Evolutionary conservation across 1,140 invertebrate species (phyloP).

Genomic region (Drosophila pseudoananassae): DNA sequence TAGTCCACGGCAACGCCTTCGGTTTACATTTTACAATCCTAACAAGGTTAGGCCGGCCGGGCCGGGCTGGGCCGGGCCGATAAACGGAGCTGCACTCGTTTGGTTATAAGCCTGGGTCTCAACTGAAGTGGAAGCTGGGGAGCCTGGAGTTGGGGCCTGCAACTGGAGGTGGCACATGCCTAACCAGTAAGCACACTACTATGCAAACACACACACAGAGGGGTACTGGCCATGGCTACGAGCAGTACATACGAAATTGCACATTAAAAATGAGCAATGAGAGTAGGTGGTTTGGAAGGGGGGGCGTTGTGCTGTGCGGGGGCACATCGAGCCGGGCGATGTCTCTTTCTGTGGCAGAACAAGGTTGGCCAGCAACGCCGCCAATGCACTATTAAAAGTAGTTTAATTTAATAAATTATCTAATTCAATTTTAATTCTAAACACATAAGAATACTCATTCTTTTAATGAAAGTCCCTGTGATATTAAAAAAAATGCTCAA

Average conservation of each 20-base stretch:
- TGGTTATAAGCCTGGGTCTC: slow-evolving; percentile 23
- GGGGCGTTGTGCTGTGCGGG: not conserved
- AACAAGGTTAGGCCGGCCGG: slow-evolving; percentile 71
- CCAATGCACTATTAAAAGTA: not conserved
- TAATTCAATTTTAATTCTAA: too few relatives aligned
- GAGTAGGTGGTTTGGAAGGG: slow-evolving; percentile 21
- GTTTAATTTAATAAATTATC: too few relatives aligned
- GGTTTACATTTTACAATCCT: slow-evolving; percentile 82
- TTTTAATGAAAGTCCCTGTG: too few relatives aligned
- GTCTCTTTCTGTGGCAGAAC: slow-evolving; percentile 72
- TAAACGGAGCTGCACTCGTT: slow-evolving; percentile 62
- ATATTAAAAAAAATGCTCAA: too few relatives aligned
- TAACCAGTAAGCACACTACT: slow-evolving; percentile 56
- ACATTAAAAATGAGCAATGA: slow-evolving; percentile 80
- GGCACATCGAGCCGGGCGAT: slow-evolving; percentile 53
- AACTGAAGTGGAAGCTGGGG: slow-evolving; percentile 24
- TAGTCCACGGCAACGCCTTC: slow-evolving; percentile 67
- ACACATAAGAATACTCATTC: too few relatives aligned
- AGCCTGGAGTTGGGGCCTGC: slow-evolving; percentile 10
- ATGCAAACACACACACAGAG: slow-evolving; percentile 66
- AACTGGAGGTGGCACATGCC: slow-evolving; percentile 70
- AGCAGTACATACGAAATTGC: slow-evolving; percentile 64
- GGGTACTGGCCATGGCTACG: slow-evolving; percentile 36
- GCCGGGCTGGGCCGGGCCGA: slow-evolving; percentile 27
- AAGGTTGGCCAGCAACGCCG: slow-evolving; percentile 51